phyloP scores from a whole-genome alignment of 2,113 vertebrate species.

The Cephalopholis sonnerati region DNA sequence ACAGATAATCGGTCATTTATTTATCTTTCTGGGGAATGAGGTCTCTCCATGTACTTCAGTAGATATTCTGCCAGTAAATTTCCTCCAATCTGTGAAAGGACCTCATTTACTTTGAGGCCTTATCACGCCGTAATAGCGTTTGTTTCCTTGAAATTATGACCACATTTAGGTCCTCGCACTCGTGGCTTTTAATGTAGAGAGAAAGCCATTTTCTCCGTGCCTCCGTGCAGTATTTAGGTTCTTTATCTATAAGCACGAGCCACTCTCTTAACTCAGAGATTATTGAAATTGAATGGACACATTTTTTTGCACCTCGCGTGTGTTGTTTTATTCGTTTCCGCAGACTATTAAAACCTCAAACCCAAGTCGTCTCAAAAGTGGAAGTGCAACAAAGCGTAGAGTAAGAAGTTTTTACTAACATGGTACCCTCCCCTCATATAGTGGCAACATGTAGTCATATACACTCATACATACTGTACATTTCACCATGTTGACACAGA shows the following conservation, averaged over 20 bases:
- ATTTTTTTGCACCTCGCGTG: conserved; percentile 30
- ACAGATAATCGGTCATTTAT: conserved; percentile 50
- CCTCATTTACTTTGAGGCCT: conserved; percentile 55
- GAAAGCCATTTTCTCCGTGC: conserved; percentile 58
- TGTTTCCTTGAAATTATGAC: conserved; percentile 60
- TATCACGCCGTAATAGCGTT: conserved; percentile 49
- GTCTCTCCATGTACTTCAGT: conserved; percentile 3
- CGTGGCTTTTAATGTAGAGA: conserved; percentile 50
- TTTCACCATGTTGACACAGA: conserved; percentile 93
- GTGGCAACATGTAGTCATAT: conserved; percentile 79
- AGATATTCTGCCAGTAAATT: conserved; percentile 34
- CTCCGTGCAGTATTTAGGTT: conserved; percentile 35
- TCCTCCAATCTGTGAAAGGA: conserved; percentile 30
- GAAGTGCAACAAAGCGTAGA: conserved; percentile 35
- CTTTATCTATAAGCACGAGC: conserved; percentile 52
- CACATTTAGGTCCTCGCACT: conserved; percentile 46
- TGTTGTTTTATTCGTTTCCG: conserved; percentile 4
- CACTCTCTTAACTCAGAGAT: conserved; percentile 45
- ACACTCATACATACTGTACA: conserved; percentile 79
- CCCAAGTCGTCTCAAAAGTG: conserved; percentile 76
- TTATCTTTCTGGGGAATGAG: conserved; percentile 26
- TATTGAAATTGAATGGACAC: conserved; percentile 53
- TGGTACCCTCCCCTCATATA: conserved; percentile 77
- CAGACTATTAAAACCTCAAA: conserved; percentile 49
- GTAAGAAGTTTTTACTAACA: conserved; percentile 35